phyloP scores from a whole-genome alignment of 2,888 invertebrate genomes.

The Rhorus exstirpatorius region DNA sequence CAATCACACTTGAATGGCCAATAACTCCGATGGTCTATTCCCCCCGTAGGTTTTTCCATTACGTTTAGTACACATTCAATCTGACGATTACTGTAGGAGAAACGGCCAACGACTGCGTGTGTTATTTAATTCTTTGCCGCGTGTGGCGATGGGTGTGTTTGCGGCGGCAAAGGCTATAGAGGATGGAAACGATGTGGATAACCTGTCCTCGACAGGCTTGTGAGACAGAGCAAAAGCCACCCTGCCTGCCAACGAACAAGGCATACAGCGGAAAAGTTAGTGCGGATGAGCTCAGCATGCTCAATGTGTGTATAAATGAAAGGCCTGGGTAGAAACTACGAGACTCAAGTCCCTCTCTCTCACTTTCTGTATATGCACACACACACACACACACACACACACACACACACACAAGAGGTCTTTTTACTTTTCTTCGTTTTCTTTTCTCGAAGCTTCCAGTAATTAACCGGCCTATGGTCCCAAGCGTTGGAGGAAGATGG shows the following conservation, averaged over 20 bases:
- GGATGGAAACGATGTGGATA: conserved; percentile 48
- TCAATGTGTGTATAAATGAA: not conserved
- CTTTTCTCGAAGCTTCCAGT: conserved; percentile 37
- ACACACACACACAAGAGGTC: conserved; percentile 13
- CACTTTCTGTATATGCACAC: not conserved
- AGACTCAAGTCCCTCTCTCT: not conserved
- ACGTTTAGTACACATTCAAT: not conserved
- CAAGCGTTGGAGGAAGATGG: conserved; percentile 5
- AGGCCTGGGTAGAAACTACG: conserved; percentile 32
- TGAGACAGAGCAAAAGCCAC: conserved; percentile 53
- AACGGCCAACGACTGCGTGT: not conserved
- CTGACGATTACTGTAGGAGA: not conserved
- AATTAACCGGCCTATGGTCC: conserved; percentile 48
- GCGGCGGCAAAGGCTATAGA: not conserved
- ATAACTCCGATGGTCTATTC: not conserved
- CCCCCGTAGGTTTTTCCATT: not conserved
- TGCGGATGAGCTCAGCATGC: conserved; percentile 44
- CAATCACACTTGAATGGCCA: not conserved
- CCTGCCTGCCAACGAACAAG: conserved; percentile 36
- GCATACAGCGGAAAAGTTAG: conserved; percentile 43
- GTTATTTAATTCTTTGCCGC: not conserved
- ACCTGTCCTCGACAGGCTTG: conserved; percentile 65
- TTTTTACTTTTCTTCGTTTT: conserved; percentile 39
- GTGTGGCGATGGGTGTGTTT: conserved; percentile 2
- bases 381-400: too few species aligned